Conservation (phyloP, 2,113 vertebrate species). For the Phodopus roborovskii region DNA sequence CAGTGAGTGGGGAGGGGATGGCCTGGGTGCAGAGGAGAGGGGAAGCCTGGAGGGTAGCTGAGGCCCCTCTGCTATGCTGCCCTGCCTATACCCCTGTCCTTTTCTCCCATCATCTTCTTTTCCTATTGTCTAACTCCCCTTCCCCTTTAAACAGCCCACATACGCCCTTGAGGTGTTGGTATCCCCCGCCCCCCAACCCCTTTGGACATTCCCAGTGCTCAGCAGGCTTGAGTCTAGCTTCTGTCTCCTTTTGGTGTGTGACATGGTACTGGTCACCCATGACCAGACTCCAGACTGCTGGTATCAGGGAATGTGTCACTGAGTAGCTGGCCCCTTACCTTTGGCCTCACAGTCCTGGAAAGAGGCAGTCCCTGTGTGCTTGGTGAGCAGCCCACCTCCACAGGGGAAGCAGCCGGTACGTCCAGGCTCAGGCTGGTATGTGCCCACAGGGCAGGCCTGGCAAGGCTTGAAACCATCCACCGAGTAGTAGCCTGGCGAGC, state of each 20-base stretch:
- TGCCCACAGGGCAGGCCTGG: slow-evolving; percentile 90
- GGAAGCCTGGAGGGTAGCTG: too few relatives aligned
- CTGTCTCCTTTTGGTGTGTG: not conserved
- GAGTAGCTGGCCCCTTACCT: slow-evolving; percentile 85
- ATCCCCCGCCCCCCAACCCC: too few relatives aligned
- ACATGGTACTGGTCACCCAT: accelerated
- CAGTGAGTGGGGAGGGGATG: not conserved
- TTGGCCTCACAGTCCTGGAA: slow-evolving; percentile 98
- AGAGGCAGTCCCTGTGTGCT: slow-evolving; percentile 90
- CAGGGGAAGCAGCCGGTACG: slow-evolving; percentile 95
- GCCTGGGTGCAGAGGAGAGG: not conserved
- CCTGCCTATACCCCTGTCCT: not conserved
- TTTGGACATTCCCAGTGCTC: not conserved
- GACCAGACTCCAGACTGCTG: not conserved
- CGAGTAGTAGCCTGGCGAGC: slow-evolving; percentile 93
- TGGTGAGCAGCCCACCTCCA: slow-evolving; percentile 95
- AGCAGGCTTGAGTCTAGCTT: not conserved
- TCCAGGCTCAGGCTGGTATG: slow-evolving; percentile 94
- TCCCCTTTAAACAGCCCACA: not conserved
- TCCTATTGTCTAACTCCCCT: too few relatives aligned
- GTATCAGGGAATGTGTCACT: accelerated
- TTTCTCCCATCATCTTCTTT: not conserved
- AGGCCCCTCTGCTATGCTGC: not conserved
- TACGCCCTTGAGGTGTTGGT: too few relatives aligned
- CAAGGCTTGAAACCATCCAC: slow-evolving; percentile 95